Percentiles rank a stretch among this genome's conserved stretches.
These are phyloP conservation scores for Hephaestus fuliginosus DNA, from an alignment of 2,797 vertebrate genomes.

Conservation along the genomic window DNA sequence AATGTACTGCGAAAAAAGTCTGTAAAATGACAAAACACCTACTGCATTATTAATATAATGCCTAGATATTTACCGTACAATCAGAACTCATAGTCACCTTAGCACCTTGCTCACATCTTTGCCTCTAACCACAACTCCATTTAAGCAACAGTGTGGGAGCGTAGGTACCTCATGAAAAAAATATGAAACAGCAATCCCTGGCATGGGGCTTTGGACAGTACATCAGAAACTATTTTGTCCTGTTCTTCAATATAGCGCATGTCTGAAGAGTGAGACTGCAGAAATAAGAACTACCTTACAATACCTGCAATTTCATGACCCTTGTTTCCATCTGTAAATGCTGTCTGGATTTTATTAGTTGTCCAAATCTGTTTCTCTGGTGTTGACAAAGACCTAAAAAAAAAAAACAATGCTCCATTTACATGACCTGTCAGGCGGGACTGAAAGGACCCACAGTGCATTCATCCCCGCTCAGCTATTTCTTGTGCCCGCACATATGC, in stretches of 20 bases:
- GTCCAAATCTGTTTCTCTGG: not conserved
- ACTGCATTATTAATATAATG: no score
- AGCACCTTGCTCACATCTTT: no score
- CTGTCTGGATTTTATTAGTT: not conserved
- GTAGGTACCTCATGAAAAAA: not conserved
- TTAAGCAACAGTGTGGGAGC: no score
- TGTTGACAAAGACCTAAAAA: not conserved
- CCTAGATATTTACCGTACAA: no score
- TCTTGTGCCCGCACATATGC: not conserved
- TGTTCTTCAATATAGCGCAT: no score
- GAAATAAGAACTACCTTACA: not conserved
- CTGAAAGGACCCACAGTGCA: not conserved
- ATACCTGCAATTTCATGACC: not conserved
- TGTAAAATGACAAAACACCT: no score
- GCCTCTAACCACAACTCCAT: no score
- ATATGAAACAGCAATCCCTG: not conserved
- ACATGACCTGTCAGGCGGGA: not conserved
- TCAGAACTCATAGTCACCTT: no score
- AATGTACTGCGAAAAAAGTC: no score
- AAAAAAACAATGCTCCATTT: not conserved
- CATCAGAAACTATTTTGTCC: not conserved
- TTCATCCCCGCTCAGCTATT: constrained; percentile 4
- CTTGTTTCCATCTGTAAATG: not conserved
- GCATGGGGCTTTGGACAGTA: not conserved
- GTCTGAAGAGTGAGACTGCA: not conserved